Percentiles rank a stretch among this genome's conserved stretches.
These are phyloP conservation scores for Octodon degus DNA, from an alignment of 2,113 vertebrate genomes.

Conservation along the genomic window DNA sequence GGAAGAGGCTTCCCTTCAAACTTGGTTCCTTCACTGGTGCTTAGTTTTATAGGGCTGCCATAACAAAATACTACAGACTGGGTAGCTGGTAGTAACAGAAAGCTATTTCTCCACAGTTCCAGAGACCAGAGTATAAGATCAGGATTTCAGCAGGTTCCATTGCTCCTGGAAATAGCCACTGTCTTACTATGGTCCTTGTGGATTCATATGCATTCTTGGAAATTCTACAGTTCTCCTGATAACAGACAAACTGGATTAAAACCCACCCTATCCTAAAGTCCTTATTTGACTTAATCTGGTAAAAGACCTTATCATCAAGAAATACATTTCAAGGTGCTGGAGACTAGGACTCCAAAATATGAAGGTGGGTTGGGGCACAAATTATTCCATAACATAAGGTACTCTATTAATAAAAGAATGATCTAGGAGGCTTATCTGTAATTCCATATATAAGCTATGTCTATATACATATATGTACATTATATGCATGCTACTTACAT, in stretches of 20 bases:
- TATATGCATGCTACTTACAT: background rate
- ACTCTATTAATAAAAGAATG: background rate
- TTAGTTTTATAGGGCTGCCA: background rate
- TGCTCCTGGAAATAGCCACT: background rate
- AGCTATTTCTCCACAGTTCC: background rate
- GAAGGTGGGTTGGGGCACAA: background rate
- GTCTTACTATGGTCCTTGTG: background rate
- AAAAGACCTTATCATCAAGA: background rate
- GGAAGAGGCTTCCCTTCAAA: background rate
- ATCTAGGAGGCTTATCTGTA: background rate
- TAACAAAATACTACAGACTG: background rate
- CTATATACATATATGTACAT: background rate
- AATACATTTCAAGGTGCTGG: background rate
- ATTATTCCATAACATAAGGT: background rate
- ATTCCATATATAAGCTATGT: background rate
- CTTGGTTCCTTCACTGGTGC: background rate
- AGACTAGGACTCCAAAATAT: background rate
- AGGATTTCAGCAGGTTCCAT: background rate
- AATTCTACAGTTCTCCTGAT: background rate
- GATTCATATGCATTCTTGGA: fast-evolving
- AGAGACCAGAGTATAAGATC: background rate
- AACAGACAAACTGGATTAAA: background rate
- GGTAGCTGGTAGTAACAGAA: background rate
- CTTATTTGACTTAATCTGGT: background rate
- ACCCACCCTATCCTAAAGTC: background rate